Percentiles rank a stretch among this genome's conserved stretches.
Evolutionary conservation across 2,113 vertebrate species (phyloP).

Genomic region (Pitta sordida): DNA sequence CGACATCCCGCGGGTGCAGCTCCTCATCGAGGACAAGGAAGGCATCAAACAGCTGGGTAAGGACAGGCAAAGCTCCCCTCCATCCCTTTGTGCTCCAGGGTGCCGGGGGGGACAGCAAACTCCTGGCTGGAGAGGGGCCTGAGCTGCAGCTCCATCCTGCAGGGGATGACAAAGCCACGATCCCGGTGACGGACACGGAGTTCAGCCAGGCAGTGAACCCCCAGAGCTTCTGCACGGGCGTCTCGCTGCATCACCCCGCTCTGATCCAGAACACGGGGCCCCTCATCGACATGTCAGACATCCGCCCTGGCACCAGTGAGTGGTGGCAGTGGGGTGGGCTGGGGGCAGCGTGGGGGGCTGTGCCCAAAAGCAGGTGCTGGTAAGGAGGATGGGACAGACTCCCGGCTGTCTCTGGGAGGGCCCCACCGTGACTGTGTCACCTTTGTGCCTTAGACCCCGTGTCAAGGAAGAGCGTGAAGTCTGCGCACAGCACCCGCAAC

Average conservation of each 20-base stretch:
- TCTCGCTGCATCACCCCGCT: constrained; percentile 93
- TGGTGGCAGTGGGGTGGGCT: not conserved
- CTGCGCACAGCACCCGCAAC: constrained; percentile 93
- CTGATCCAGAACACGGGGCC: constrained; percentile 98
- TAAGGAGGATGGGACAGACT: not conserved
- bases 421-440: not conserved
- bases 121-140: not conserved
- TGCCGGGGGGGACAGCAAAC: rapidly evolving
- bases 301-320: constrained; percentile 97
- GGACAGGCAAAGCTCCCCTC: not conserved
- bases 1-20: constrained; percentile 95
- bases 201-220: constrained; percentile 97
- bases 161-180: constrained; percentile 98
- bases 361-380: not conserved
- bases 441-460: constrained; percentile 81
- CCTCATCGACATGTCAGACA: constrained; percentile 98
- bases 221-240: constrained; percentile 96
- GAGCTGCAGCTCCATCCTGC: not conserved
- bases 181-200: constrained; percentile 93
- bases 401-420: not conserved
- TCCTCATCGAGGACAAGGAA: constrained; percentile 98
- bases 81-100: rapidly evolving
- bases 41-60: constrained; percentile 98
- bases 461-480: constrained; percentile 95
- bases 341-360: rapidly evolving